These are phyloP conservation scores for Clarias batrachus DNA, from an alignment of 2,113 vertebrate species.

Conservation along the genomic window DNA sequence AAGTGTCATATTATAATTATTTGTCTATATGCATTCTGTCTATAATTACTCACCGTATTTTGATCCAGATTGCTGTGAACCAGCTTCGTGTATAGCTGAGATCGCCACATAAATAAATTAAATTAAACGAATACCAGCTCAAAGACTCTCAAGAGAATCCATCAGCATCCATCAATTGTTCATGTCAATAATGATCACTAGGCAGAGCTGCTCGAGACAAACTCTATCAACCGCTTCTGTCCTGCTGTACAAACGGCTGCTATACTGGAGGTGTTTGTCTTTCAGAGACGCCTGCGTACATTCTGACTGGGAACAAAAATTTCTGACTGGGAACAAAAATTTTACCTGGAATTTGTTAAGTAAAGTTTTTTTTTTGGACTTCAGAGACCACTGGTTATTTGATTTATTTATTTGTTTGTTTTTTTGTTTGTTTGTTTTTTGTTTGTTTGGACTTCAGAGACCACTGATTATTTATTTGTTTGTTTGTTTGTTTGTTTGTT, in stretches of 20 bases:
- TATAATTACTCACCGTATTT: not conserved
- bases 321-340: not conserved
- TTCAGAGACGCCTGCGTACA: not conserved
- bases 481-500: too few species aligned
- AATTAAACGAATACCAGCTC: not conserved
- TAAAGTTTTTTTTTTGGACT: too few species aligned
- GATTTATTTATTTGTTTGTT: too few species aligned
- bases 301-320: not conserved
- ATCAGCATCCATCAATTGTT: not conserved
- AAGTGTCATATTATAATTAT: not conserved
- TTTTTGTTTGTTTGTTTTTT: too few species aligned
- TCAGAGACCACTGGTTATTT: too few species aligned
- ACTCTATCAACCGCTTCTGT: not conserved
- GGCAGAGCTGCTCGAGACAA: not conserved
- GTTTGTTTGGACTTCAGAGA: too few species aligned
- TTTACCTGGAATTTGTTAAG: too few species aligned
- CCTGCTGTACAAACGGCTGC: not conserved
- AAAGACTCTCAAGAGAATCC: not conserved
- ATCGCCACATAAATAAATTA: not conserved
- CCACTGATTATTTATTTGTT: too few species aligned
- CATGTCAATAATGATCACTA: not conserved
- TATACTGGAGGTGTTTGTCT: not conserved
- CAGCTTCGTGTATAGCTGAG: not conserved
- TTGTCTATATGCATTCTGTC: not conserved
- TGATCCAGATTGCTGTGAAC: not conserved